These are phyloP conservation scores for Micropoecilia bifurca DNA, from an alignment of 2,797 vertebrate genomes.

Conservation along the genomic window DNA sequence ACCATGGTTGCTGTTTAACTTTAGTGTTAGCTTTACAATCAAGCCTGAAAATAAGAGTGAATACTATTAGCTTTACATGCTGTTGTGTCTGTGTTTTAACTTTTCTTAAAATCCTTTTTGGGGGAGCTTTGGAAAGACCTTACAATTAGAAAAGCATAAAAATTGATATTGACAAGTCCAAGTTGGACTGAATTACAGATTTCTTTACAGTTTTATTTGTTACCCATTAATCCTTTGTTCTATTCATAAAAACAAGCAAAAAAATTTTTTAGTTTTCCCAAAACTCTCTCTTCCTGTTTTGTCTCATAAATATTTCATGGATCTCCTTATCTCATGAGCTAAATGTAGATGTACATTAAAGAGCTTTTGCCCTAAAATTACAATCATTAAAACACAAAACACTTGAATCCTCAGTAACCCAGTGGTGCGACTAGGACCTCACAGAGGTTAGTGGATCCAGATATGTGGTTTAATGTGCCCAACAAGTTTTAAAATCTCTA, in stretches of 20 bases:
- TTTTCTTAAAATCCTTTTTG: neutral
- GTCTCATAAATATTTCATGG: neutral
- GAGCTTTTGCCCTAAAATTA: neutral
- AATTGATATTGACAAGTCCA: neutral
- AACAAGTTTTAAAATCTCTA: neutral
- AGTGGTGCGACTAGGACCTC: neutral
- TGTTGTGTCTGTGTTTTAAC: neutral
- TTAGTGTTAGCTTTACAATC: neutral
- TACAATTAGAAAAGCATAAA: neutral
- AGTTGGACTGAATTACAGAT: neutral
- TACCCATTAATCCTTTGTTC: neutral
- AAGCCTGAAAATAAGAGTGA: no score
- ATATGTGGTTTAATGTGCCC: neutral
- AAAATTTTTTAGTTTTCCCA: neutral
- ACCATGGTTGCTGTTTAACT: neutral
- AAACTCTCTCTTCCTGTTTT: neutral
- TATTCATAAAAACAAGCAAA: neutral
- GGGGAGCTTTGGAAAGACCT: neutral
- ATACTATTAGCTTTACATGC: no score
- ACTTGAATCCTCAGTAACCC: neutral
- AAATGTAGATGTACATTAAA: neutral
- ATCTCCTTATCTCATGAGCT: neutral
- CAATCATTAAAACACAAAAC: neutral
- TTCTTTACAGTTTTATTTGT: neutral
- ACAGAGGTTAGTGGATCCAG: neutral